Conservation (phyloP, 2,888 invertebrate species). For the Pycnomerus fuliginosus region DNA sequence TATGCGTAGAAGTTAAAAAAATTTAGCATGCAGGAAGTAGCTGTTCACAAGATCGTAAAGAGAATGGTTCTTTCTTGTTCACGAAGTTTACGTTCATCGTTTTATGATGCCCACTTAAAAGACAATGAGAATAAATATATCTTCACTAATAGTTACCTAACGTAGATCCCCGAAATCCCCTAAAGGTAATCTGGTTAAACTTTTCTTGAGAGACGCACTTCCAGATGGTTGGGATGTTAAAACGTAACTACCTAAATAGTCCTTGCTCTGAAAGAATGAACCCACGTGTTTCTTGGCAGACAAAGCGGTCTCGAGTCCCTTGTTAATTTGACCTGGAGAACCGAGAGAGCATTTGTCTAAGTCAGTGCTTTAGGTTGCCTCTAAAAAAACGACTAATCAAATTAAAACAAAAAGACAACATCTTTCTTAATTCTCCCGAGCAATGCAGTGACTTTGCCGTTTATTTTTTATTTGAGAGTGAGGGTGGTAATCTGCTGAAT, state of each 20-base stretch:
- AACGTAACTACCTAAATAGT: conserved; percentile 4
- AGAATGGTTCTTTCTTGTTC: conserved; percentile 10
- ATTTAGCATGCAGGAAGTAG: too few species aligned
- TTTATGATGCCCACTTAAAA: conserved; percentile 20
- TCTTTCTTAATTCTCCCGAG: conserved; percentile 1
- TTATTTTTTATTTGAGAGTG: too few species aligned
- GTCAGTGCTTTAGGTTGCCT: conserved; percentile 23
- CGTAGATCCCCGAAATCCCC: conserved; percentile 7
- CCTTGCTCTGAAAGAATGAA: conserved; percentile 26
- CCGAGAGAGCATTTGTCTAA: conserved; percentile 32
- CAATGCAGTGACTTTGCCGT: too few species aligned
- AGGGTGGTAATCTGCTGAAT: too few species aligned
- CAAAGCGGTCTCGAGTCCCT: conserved; percentile 33
- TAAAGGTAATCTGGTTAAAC: conserved; percentile 12
- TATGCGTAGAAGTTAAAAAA: too few species aligned
- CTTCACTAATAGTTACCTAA: conserved; percentile 8
- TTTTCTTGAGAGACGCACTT: conserved; percentile 5
- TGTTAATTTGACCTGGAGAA: conserved; percentile 29
- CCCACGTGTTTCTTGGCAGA: conserved; percentile 29
- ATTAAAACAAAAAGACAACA: conserved; percentile 23
- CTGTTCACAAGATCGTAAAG: conserved; percentile 21
- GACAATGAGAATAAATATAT: conserved; percentile 18
- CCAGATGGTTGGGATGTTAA: conserved; percentile 2
- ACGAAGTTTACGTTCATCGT: conserved; percentile 21
- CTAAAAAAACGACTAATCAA: conserved; percentile 25